Conservation (phyloP, 2,797 vertebrate genomes). For the Margarornis squamiger region DNA sequence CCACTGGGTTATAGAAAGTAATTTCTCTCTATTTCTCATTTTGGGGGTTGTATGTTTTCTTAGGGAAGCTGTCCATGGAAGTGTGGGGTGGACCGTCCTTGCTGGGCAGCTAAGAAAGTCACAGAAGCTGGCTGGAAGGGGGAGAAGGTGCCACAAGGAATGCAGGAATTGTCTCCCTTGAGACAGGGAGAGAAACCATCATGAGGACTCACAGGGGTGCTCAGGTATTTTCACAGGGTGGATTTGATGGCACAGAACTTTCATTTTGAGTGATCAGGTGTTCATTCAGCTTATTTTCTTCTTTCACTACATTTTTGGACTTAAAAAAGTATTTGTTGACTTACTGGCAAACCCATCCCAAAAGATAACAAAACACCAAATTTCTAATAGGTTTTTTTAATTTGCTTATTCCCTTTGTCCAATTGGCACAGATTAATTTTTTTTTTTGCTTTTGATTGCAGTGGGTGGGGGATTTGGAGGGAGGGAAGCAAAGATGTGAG, state of each 20-base stretch:
- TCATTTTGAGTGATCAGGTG: not conserved
- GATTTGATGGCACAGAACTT: not conserved
- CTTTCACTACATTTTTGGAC: not conserved
- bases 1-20: not conserved
- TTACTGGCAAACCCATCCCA: not conserved
- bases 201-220: not conserved
- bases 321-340: not conserved
- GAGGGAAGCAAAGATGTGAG: not conserved
- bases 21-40: not conserved
- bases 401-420: not conserved
- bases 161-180: not conserved
- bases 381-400: not conserved
- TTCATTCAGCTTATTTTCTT: not conserved
- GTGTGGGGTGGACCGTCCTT: not conserved
- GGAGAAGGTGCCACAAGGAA: not conserved
- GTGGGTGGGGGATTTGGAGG: accelerated
- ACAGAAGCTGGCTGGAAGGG: not conserved
- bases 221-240: not conserved
- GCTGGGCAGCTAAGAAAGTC: not conserved
- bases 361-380: not conserved
- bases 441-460: not conserved
- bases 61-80: not conserved
- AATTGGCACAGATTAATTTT: not conserved
- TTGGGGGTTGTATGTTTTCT: not conserved
- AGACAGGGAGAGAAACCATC: not conserved